phyloP scores from a whole-genome alignment of 2,113 vertebrate species.

The Nipponia nippon region DNA sequence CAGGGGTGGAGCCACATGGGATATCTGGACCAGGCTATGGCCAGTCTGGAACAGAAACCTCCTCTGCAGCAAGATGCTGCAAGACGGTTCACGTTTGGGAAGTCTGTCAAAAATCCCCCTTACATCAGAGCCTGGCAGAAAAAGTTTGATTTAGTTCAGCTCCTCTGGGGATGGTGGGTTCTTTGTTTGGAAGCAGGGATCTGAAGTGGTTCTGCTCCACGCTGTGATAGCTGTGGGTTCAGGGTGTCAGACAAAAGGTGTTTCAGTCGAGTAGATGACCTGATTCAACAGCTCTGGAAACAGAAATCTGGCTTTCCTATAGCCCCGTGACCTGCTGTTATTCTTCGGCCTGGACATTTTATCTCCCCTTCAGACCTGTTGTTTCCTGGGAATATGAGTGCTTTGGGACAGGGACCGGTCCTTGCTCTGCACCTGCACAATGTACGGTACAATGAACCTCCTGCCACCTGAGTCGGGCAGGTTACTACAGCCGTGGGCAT shows the following conservation, averaged over 20 bases:
- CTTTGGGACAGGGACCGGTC: not conserved
- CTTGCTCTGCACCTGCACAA: not conserved
- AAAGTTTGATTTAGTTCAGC: not conserved
- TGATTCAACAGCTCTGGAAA: not conserved
- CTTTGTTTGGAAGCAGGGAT: not conserved
- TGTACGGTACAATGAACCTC: not conserved
- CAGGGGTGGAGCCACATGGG: not conserved
- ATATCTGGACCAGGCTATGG: not conserved
- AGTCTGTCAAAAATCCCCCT: not conserved
- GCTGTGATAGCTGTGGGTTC: not conserved
- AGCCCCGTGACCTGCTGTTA: not conserved
- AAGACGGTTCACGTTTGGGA: not conserved
- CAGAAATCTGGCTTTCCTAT: not conserved
- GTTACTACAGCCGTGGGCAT: not conserved
- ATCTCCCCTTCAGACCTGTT: not conserved
- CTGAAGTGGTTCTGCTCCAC: not conserved
- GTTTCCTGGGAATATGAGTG: not conserved
- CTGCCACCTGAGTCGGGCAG: not conserved
- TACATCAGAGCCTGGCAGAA: not conserved
- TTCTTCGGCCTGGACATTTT: not conserved
- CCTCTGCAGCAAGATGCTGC: constrained; percentile 13
- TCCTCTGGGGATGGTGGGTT: not conserved
- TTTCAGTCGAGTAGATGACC: not conserved
- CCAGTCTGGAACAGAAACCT: not conserved
- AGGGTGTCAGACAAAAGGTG: not conserved